Base-by-base conservation (phyloP, 2,113 vertebrate genomes). In the Apaloderma vittatum region DNA sequence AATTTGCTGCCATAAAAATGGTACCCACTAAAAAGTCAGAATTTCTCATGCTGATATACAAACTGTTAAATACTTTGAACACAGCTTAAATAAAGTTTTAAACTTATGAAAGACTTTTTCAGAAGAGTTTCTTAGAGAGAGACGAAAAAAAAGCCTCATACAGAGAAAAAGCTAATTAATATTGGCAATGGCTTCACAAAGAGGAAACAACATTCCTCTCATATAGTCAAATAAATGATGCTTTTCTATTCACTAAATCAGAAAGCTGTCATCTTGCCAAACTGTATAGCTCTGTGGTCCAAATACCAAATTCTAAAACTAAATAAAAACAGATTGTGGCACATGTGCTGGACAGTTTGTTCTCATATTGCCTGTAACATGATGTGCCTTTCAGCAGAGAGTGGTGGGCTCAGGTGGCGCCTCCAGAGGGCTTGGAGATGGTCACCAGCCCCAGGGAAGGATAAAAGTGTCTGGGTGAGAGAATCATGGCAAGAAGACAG, bases 291-390 rank as follows among this genome's bases (percentile, higher is more conserved):
- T 86, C 51, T 73, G 27, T 87, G 52, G 48, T 90, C 88, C 90
- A 97, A 96, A 91, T 67, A 87, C 30, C 84, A 78, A 51, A 43
- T 74, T 93, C 73, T 87, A 67, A 87, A 91, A 81, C 74, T 77
- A 84, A 93, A 89, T 87, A 71, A 51, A 89, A 93, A 4, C 84
- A 90, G 84, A 93, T 12, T 96, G 81, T 85, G 61, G 77, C 52
- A 37, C 61, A 55, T 3, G 2, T 72, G 73, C 65, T 75, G 76
- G 43, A 91, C 84, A 91, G 26, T 68, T 93, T 96, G 55, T 94
- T 94, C 87, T 84, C 87, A 90, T 36, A 58, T 36, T 62, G 65
- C 34, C 30, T 90, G 27, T 55, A 68, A 85, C 4, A 0, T 62
- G 59, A 67, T 49, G 37, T 52, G 63, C 36, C 37, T 87, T 58